Conservation (phyloP, 1,140 invertebrate genomes). For the Macrobrachium nipponense region DNA sequence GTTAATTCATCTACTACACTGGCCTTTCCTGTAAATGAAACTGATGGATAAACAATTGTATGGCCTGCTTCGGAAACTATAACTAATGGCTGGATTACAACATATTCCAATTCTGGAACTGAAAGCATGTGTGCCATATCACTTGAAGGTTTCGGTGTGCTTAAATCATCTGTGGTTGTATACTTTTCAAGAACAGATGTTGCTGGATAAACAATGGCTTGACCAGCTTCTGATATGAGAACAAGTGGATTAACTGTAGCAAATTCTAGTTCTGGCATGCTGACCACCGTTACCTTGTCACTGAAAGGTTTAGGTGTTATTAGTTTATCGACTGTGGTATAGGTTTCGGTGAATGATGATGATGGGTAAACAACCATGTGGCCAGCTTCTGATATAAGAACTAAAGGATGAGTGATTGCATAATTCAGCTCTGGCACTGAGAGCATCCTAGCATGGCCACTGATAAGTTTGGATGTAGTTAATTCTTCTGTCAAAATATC, state of each 20-base stretch:
- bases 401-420: conserved; percentile 6
- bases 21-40: too few relatives aligned
- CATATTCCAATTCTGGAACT: conserved; percentile 32
- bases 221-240: conserved; percentile 33
- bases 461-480: background rate
- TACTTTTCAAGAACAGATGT: conserved; percentile 1
- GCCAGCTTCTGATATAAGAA: conserved; percentile 29
- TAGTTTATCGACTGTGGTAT: conserved; percentile 2
- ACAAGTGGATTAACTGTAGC: background rate
- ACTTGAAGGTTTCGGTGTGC: background rate
- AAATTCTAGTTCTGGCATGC: background rate
- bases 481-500: background rate
- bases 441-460: background rate
- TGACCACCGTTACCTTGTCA: background rate
- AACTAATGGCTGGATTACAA: background rate
- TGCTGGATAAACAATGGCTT: conserved; percentile 2
- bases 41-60: background rate
- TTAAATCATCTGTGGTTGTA: background rate
- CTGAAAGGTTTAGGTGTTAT: conserved; percentile 10
- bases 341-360: background rate
- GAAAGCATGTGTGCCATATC: background rate
- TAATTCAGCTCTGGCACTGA: conserved; percentile 17
- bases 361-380: conserved; percentile 12
- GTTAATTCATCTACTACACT: background rate
- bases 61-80: conserved; percentile 17